These are phyloP conservation scores for Arge pagana DNA, from an alignment of 2,888 invertebrate genomes.

Conservation along the genomic window DNA sequence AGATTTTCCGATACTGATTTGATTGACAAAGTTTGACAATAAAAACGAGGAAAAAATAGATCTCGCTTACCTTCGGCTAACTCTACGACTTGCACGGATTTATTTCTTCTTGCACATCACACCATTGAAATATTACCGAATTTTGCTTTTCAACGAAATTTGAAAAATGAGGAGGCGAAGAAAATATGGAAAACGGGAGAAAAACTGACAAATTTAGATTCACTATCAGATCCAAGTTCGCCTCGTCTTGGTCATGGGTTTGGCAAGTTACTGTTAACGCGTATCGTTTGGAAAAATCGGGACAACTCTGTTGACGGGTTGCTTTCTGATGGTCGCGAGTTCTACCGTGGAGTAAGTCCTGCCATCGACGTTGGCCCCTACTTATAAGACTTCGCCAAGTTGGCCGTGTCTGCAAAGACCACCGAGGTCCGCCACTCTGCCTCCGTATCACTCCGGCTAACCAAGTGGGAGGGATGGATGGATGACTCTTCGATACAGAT, in stretches of 20 bases:
- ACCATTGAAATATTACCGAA: not conserved
- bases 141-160: too few species aligned
- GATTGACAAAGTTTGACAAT: not conserved
- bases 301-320: slow-evolving; percentile 18
- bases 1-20: too few species aligned
- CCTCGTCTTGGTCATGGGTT: too few species aligned
- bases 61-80: slow-evolving; percentile 11
- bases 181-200: not conserved
- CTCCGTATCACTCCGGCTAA: slow-evolving; percentile 11
- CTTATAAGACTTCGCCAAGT: slow-evolving; percentile 56
- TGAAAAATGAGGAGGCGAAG: not conserved
- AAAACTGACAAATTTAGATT: not conserved
- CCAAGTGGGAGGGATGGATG: slow-evolving; percentile 10
- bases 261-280: too few species aligned
- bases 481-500: slow-evolving; percentile 10
- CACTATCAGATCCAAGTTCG: too few species aligned
- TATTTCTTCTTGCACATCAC: slow-evolving; percentile 2
- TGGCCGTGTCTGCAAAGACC: slow-evolving; percentile 44
- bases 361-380: slow-evolving; percentile 57
- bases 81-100: not conserved
- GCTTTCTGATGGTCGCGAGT: slow-evolving; percentile 52
- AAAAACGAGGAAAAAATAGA: not conserved
- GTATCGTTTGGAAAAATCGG: too few species aligned
- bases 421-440: slow-evolving; percentile 17
- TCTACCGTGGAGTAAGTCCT: slow-evolving; percentile 58